Conservation (phyloP, 2,888 invertebrate species). For the Leistus spinibarbis region DNA sequence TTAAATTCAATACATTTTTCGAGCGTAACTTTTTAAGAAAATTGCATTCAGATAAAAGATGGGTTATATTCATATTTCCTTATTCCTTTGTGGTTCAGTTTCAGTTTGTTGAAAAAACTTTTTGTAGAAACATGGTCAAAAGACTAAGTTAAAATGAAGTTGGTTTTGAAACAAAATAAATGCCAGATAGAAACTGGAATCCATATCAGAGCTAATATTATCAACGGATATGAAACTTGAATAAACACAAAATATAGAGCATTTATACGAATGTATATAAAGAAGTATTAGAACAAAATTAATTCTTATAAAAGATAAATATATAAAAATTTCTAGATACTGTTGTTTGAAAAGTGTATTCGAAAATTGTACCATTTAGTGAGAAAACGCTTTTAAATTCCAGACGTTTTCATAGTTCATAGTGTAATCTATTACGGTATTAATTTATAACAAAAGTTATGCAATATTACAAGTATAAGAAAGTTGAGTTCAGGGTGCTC, state of each 20-base stretch:
- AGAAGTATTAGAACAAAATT: too few species aligned
- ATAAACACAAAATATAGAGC: background rate
- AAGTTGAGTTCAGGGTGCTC: too few species aligned
- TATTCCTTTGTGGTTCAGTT: background rate
- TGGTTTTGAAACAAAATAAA: conserved; percentile 9
- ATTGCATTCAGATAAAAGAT: background rate
- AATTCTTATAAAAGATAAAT: too few species aligned
- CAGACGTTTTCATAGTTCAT: too few species aligned
- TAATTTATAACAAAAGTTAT: too few species aligned
- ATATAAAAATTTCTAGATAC: too few species aligned
- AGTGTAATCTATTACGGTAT: too few species aligned
- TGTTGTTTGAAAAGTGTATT: too few species aligned
- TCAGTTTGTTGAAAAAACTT: background rate
- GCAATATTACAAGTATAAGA: too few species aligned
- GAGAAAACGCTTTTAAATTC: too few species aligned
- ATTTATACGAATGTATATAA: too few species aligned
- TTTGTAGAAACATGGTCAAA: background rate
- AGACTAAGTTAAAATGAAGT: conserved; percentile 19
- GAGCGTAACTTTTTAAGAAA: background rate
- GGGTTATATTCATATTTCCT: background rate
- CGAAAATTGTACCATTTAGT: too few species aligned
- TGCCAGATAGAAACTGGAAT: conserved; percentile 6
- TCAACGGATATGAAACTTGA: conserved; percentile 3
- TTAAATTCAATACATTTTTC: background rate
- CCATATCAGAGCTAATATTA: conserved; percentile 17